Percentiles rank a stretch among this genome's conserved stretches.
phyloP scores from a whole-genome alignment of 2,113 vertebrate species.

The Ceyx cyanopectus region DNA sequence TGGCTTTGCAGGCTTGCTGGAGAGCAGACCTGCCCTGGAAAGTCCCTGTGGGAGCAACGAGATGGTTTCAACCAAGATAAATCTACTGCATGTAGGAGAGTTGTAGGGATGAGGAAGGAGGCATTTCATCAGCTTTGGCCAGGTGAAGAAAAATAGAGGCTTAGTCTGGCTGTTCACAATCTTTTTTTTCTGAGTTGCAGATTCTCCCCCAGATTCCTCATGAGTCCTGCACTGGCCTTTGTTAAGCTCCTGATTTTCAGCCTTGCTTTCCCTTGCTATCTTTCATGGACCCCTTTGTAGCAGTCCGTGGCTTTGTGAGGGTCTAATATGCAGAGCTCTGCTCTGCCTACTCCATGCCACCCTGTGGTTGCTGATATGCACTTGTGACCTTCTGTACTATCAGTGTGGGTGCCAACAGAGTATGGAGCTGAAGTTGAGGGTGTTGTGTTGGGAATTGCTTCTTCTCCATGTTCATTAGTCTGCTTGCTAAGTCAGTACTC shows the following conservation, averaged over 20 bases:
- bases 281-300: neutral
- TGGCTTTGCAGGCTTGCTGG: neutral
- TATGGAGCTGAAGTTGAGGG: neutral
- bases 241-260: neutral
- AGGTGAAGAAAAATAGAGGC: neutral
- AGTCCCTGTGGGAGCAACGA: neutral
- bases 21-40: neutral
- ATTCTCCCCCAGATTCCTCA: accelerated
- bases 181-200: neutral
- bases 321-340: neutral
- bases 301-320: accelerated
- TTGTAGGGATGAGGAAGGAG: neutral
- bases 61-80: neutral
- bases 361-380: accelerated
- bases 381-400: accelerated
- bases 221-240: neutral
- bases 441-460: accelerated
- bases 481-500: neutral
- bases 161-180: neutral
- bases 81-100: neutral
- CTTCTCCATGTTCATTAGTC: neutral
- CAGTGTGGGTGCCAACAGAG: accelerated
- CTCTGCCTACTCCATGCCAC: accelerated
- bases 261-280: neutral
- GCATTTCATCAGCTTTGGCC: neutral